phyloP scores from a whole-genome alignment of 2,888 invertebrate species.

The Ommatoiulus sabulosus region DNA sequence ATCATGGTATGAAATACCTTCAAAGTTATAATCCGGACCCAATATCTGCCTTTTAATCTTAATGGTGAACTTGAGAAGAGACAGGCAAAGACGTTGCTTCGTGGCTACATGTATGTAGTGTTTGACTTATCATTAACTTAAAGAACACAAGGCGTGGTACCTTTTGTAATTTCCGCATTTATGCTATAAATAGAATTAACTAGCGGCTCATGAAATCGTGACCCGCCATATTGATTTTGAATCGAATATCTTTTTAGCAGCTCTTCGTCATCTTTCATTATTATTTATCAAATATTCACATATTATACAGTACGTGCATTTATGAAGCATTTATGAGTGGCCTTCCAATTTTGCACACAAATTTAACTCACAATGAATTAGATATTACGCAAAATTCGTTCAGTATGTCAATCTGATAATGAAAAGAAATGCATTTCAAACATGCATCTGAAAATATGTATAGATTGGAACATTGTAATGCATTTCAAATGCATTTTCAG shows the following conservation, averaged over 20 bases:
- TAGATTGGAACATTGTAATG: too few relatives aligned
- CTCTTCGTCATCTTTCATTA: neutral
- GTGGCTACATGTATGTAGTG: neutral
- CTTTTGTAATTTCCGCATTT: neutral
- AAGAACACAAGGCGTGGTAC: slow-evolving; percentile 2
- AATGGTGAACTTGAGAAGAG: neutral
- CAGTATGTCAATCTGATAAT: too few relatives aligned
- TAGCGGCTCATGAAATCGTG: neutral
- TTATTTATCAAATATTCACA: neutral
- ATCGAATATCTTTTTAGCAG: neutral
- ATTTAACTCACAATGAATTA: neutral
- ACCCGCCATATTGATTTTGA: neutral
- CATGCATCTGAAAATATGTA: too few relatives aligned
- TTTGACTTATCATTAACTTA: neutral
- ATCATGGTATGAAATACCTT: too few relatives aligned
- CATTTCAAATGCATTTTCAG: too few relatives aligned
- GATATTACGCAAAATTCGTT: too few relatives aligned
- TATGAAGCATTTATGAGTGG: neutral
- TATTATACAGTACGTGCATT: too few relatives aligned
- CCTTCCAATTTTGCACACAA: too few relatives aligned
- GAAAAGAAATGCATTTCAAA: too few relatives aligned
- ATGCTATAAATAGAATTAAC: neutral
- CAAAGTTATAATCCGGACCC: too few relatives aligned
- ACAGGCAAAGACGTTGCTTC: neutral
- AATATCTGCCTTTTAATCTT: neutral